Conservation (phyloP, 2,797 vertebrate genomes). For the Esox masquinongy region DNA sequence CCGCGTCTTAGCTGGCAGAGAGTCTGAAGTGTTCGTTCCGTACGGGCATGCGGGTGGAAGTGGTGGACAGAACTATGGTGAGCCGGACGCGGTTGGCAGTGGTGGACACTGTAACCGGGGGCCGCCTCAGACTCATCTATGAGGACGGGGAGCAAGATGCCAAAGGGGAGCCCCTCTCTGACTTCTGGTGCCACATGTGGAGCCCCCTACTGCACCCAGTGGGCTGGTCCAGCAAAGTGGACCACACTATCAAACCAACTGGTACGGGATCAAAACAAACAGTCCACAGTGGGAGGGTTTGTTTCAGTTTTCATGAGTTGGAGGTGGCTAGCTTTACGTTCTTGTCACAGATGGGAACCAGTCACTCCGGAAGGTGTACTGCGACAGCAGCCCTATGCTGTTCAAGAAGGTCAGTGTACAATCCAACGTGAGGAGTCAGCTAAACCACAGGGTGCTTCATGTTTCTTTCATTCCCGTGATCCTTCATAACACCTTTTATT, state of each 20-base stretch:
- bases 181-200: constrained; percentile 96
- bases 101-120: constrained; percentile 83
- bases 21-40: constrained; percentile 84
- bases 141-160: constrained; percentile 82
- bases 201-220: constrained; percentile 91
- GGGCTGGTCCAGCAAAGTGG: constrained; percentile 91
- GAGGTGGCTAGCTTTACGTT: neutral
- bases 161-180: constrained; percentile 73
- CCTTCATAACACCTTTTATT: neutral
- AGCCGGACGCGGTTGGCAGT: constrained; percentile 85
- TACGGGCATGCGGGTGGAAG: constrained; percentile 87
- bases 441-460: too few species aligned
- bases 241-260: constrained; percentile 82
- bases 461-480: neutral
- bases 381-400: constrained; percentile 77
- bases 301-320: neutral
- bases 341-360: constrained; percentile 48
- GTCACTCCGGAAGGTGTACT: constrained; percentile 76
- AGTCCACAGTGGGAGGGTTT: too few species aligned
- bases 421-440: too few species aligned
- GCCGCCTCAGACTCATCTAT: constrained; percentile 87
- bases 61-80: constrained; percentile 87
- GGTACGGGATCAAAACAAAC: constrained; percentile 58
- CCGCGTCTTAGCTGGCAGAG: constrained; percentile 83
- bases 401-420: constrained; percentile 85